Conservation (phyloP, 1,140 invertebrate genomes). For the Pseudomyrmex flavicornis region DNA sequence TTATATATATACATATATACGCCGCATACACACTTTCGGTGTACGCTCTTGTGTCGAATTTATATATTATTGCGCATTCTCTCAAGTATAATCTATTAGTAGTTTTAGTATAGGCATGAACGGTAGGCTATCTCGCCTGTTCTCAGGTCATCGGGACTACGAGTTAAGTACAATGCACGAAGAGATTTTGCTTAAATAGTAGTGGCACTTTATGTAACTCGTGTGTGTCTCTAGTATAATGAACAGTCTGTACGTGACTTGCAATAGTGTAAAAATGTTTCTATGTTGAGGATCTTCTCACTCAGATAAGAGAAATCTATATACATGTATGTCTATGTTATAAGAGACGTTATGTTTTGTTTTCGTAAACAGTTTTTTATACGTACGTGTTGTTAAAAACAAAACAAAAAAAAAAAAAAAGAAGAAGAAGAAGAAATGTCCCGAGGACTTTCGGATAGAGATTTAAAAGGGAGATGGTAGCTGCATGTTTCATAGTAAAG, state of each 20-base stretch:
- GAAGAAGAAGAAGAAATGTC: slow-evolving; percentile 21
- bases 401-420: too few relatives aligned
- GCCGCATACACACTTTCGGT: slow-evolving; percentile 48
- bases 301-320: neutral
- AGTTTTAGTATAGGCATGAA: slow-evolving; percentile 71
- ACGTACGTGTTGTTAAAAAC: neutral
- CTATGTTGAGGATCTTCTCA: neutral
- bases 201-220: slow-evolving; percentile 47
- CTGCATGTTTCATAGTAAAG: slow-evolving; percentile 79
- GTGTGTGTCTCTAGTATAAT: slow-evolving; percentile 37
- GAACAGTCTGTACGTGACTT: slow-evolving; percentile 29
- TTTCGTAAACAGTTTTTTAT: slow-evolving; percentile 8
- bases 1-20: slow-evolving; percentile 50
- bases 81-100: slow-evolving; percentile 47
- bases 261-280: slow-evolving; percentile 37
- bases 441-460: slow-evolving; percentile 75
- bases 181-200: slow-evolving; percentile 39
- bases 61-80: slow-evolving; percentile 60
- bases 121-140: slow-evolving; percentile 68
- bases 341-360: slow-evolving; percentile 21
- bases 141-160: slow-evolving; percentile 70
- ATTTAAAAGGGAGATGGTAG: slow-evolving; percentile 82
- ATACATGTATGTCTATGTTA: slow-evolving; percentile 34
- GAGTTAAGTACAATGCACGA: slow-evolving; percentile 21
- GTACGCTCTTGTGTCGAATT: slow-evolving; percentile 55